Percentiles rank a stretch among this genome's conserved stretches.
Evolutionary conservation across 2,113 vertebrate species (phyloP).

Genomic region (Callorhinus ursinus): DNA sequence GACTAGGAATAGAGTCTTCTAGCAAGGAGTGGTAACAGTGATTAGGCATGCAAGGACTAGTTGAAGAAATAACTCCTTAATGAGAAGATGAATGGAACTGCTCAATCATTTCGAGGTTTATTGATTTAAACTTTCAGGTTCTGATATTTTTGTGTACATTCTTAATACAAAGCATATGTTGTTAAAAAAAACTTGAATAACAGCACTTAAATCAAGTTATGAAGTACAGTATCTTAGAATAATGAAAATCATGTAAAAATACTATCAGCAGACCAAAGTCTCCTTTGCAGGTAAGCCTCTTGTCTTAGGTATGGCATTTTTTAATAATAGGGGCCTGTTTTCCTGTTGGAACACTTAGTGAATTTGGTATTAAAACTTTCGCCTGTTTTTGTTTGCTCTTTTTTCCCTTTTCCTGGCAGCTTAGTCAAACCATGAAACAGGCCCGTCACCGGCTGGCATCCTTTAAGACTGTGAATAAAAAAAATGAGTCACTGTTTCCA

Average conservation of each 20-base stretch:
- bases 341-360: conserved; percentile 58
- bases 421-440: conserved; percentile 86
- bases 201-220: not conserved
- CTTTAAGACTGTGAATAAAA: conserved; percentile 81
- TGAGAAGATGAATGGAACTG: not conserved
- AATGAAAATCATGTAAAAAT: not conserved
- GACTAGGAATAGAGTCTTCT: conserved; percentile 2
- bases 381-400: not conserved
- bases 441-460: conserved; percentile 90
- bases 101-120: not conserved
- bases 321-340: conserved; percentile 69
- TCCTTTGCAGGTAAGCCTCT: conserved; percentile 24
- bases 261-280: not conserved
- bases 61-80: conserved; percentile 46
- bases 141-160: conserved; percentile 28
- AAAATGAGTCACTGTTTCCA: conserved; percentile 78
- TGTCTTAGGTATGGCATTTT: not conserved
- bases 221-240: conserved; percentile 16
- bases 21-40: conserved; percentile 30
- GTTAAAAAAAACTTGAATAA: conserved; percentile 47
- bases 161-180: conserved; percentile 7
- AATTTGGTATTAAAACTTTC: conserved; percentile 58
- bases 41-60: not conserved
- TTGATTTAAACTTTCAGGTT: conserved; percentile 14
- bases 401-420: conserved; percentile 79